Base-by-base conservation (phyloP, 2,797 vertebrate species). In the Pseudocheirus occidentalis region DNA sequence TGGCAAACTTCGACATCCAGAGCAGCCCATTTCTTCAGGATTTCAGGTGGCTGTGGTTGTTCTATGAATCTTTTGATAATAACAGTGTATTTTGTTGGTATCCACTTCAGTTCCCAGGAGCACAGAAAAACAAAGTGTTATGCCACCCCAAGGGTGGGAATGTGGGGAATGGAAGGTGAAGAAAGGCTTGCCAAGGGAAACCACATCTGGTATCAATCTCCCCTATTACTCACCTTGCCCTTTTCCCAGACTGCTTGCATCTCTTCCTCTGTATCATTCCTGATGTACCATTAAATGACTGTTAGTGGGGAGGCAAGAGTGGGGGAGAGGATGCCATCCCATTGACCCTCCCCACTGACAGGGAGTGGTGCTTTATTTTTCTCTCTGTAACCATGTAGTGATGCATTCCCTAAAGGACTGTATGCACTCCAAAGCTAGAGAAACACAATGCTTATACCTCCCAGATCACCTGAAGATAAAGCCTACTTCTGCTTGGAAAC, bases 171-270 rank as follows among this genome's bases (percentile, higher is more conserved):
- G 24, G 40, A 87, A 87, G 73, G 73, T 50, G 40, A 50, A 87
- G 73, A 50, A 87, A 87, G 73, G 40, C 21, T 87, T 87, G 73
- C 21, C 18, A 7, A 50, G 91, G 50, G 2, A 87, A 29, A 31
- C 46, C 5, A 14, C 40, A 7, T 21, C 6, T 92, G 55, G 3
- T 31, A 62, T 7, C 29, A 46, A 53, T 29, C 34, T n/a, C 31
- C 4, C 10, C 0, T 29, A 14, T 52, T n/a, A 21, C 5, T 2
- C 0, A 31, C 62, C 6, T 5, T 46, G 12, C 27, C 2, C 31
- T 34, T 93, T 34, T 16, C 46, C 53, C 21, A 16, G 24, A 16
- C 12, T 21, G 90, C n/a, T 21, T 16, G 3, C 2, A 29, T 24
- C 62, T 73, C 40, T 73, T 73, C 62, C 62, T 73, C 34, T n/a